These are phyloP conservation scores for Ptychobarbus kaznakovi DNA, from an alignment of 2,797 vertebrate genomes.

Conservation along the genomic window DNA sequence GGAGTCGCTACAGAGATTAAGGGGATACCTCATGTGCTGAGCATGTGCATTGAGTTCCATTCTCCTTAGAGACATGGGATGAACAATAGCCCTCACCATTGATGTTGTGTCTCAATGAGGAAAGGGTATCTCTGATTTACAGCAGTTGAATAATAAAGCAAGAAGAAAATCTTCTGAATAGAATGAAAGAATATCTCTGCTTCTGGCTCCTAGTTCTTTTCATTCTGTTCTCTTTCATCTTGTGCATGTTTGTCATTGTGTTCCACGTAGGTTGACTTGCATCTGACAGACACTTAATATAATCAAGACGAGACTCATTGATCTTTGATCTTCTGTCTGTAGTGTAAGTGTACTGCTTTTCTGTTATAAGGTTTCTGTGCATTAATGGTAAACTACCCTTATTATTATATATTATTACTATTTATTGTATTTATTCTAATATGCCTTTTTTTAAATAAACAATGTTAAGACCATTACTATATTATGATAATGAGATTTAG, in stretches of 20 bases:
- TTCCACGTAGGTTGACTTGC: neutral
- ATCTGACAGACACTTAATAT: conserved; percentile 26
- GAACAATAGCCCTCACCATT: neutral
- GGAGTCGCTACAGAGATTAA: neutral
- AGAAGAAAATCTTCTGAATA: conserved; percentile 15
- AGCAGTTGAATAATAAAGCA: conserved; percentile 10
- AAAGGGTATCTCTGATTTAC: conserved; percentile 34
- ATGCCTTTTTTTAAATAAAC: neutral
- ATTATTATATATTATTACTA: neutral
- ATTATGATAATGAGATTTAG: neutral
- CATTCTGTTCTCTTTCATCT: conserved; percentile 39
- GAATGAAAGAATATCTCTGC: conserved; percentile 19
- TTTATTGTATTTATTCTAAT: neutral
- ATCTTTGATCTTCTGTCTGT: conserved; percentile 29
- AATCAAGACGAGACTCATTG: conserved; percentile 30
- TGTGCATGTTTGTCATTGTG: conserved; percentile 21
- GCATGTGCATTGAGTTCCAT: neutral
- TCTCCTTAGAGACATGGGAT: neutral
- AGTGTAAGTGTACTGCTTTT: neutral
- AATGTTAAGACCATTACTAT: neutral
- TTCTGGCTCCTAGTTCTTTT: neutral
- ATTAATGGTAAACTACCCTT: neutral
- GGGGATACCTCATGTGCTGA: conserved; percentile 19
- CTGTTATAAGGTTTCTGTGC: conserved; percentile 3
- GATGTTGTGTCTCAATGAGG: conserved; percentile 34